Base-by-base conservation (phyloP, 2,888 invertebrate species). In the Lissonota sp. region DNA sequence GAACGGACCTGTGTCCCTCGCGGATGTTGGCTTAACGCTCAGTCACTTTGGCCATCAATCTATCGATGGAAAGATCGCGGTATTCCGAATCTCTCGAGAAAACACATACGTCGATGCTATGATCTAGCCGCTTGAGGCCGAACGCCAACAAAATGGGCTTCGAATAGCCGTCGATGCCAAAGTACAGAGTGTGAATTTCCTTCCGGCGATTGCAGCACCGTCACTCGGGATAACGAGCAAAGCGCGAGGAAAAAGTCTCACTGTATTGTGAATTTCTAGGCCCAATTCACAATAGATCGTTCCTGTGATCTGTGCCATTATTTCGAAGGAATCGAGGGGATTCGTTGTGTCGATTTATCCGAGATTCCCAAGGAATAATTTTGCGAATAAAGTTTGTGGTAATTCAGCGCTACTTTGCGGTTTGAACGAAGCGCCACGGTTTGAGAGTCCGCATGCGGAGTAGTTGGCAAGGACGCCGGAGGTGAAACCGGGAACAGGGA, bases 391-490 rank as follows among this genome's bases (percentile, higher is more conserved):
- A 26, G 26, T 26, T 26, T 1, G 5, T 39, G 49, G 39, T 49
- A 26, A 57, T 74, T 26, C 49, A 6, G 42, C 39, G 49, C 16
- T 6, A 14, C 60, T 63, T 71, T 53, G 58, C 51, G 39, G 26
- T 39, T 12, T 1, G 26, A 40, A 42, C 40, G 14, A 49, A 46
- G 76, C 63, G 60, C 66, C 64, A 63, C 42, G 51, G 26, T 16
- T n/a, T 14, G 12, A 37, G n/a, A 44, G 75, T 16, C 44, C 63
- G n/a, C 60, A 10, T n/a, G 26, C 75, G 66, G 26, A 26, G 26
- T 51, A 67, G 66, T 42, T 14, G 63, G 71, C 75, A 75, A 75
- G 74, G 79, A 75, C 74, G 66, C 79, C 26, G n/a, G 16, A 69
- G 53, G 55, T 60, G 66, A 66, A 75, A 71, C 64, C 71, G 70